Base-by-base conservation (phyloP, 92 coral and sea anemone species). In the Actinernus sp. region DNA sequence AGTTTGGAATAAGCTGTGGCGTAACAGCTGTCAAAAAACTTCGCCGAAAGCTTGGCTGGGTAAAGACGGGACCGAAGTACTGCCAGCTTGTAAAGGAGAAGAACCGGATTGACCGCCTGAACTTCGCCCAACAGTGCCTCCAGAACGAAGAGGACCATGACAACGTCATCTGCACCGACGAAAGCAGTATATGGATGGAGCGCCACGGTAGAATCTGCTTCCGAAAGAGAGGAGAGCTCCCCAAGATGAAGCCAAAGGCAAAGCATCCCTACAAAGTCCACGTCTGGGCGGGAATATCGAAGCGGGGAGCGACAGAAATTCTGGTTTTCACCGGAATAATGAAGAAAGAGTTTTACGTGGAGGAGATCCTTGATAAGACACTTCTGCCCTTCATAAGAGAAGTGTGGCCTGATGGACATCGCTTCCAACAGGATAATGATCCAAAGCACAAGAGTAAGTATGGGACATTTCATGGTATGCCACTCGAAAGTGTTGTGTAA, bases 91-190 rank as follows among this genome's bases (percentile, higher is more conserved):
- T 77, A 24, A 14, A 51, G 9, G 85, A 77, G 27, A 24, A 47
- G 3, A 77, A 84, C 71, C 38, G 58, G 10, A 64, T 51, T 24
- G 59, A 65, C 19, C 58, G 80, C 9, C 68, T 74, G 38, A 78
- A 26, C 37, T 78, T 78, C 53, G 41, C 67, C 56, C 69, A 16
- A 37, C 31, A 68, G 58, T 72, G 80, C 40, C 36, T 31, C 26
- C 28, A 49, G 32, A 52, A 54, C 43, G 40, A 33, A 0, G 71
- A 77, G 44, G 56, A 64, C 23, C 63, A 68, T 39, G 74, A 56
- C 26, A 48, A 76, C 61, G 84, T 69, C n/a, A 76, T 84, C 25
- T 84, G 77, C 58, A 78, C 86, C 0, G 81, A 85, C 50, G 78
- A 85, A 40, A 61, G 80, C 46, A 52, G 58, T 5, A 75, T 84